A percentile compares a stretch with the other conserved stretches of the same genome.
Evolutionary conservation across 2,888 invertebrate species (phyloP).

Genomic region (Euzophera pinguis): DNA sequence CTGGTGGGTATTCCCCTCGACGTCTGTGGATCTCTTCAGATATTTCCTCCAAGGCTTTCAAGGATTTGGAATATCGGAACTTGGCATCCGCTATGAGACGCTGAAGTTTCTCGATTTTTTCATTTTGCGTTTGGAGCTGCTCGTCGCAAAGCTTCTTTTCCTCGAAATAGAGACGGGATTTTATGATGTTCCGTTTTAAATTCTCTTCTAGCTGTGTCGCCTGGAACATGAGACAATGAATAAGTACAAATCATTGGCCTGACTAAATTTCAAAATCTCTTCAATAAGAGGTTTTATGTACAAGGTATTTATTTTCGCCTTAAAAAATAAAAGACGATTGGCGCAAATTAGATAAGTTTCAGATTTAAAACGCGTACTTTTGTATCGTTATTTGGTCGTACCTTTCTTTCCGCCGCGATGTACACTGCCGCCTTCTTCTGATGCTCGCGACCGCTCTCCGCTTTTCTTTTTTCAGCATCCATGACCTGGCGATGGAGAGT

Average conservation of each 20-base stretch:
- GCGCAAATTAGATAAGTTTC: no score
- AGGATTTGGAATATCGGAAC: slow-evolving; percentile 87
- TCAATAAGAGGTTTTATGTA: no score
- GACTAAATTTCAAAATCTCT: no score
- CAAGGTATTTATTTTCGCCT: no score
- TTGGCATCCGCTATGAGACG: slow-evolving; percentile 89
- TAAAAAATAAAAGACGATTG: no score
- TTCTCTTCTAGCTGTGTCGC: slow-evolving; percentile 90
- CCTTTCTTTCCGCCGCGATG: slow-evolving; percentile 89
- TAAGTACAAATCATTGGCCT: no score
- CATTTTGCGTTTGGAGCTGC: slow-evolving; percentile 91
- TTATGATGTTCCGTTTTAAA: slow-evolving; percentile 88
- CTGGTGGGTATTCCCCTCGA: slow-evolving; percentile 74
- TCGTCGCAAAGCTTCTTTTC: slow-evolving; percentile 92
- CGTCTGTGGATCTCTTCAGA: slow-evolving; percentile 94
- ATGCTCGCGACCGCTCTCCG: slow-evolving; percentile 93
- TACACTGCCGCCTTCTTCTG: slow-evolving; percentile 89
- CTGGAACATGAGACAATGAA: slow-evolving; percentile 42
- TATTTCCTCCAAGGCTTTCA: slow-evolving; percentile 92
- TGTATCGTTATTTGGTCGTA: slow-evolving; percentile 33
- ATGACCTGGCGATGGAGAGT: slow-evolving; percentile 81
- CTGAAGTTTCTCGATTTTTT: slow-evolving; percentile 89
- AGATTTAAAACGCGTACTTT: neutral
- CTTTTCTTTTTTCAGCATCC: slow-evolving; percentile 95
- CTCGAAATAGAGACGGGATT: slow-evolving; percentile 94